phyloP scores from a whole-genome alignment of 2,888 invertebrate genomes.

The Gymnosoma rotundatum region DNA sequence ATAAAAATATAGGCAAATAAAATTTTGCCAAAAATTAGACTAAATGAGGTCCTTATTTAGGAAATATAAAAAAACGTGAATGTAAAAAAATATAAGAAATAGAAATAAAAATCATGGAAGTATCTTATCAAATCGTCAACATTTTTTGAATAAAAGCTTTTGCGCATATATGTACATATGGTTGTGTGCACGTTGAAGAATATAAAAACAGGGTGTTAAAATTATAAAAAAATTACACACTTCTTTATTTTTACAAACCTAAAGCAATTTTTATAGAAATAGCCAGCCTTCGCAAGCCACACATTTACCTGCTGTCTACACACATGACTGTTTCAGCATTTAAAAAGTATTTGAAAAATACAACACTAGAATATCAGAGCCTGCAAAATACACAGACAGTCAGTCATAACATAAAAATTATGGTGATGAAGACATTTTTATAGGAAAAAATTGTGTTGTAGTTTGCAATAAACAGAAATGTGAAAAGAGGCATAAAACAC shows the following conservation, averaged over 20 bases:
- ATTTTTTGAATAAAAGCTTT: conserved; percentile 1
- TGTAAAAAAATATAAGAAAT: no score
- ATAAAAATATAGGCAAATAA: neutral
- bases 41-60: neutral
- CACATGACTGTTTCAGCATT: conserved; percentile 20
- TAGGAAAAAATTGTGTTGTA: conserved; percentile 49
- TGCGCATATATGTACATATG: conserved; percentile 24
- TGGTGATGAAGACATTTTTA: conserved; percentile 69
- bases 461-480: conserved; percentile 40
- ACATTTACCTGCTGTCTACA: conserved; percentile 28
- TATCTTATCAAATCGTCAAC: conserved; percentile 74
- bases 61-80: conserved; percentile 10
- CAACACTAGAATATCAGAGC: conserved; percentile 21
- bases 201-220: conserved; percentile 29
- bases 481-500: conserved; percentile 32
- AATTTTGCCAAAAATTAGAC: neutral
- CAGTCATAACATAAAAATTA: conserved; percentile 28
- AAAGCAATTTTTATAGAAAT: conserved; percentile 11
- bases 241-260: conserved; percentile 19
- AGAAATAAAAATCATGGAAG: conserved; percentile 68
- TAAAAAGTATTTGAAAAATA: conserved; percentile 5
- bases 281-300: conserved; percentile 14
- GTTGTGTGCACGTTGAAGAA: neutral
- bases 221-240: conserved; percentile 18
- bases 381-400: neutral